Base-by-base conservation (phyloP, 2,888 invertebrate species). In the Tenthredo mesomela region DNA sequence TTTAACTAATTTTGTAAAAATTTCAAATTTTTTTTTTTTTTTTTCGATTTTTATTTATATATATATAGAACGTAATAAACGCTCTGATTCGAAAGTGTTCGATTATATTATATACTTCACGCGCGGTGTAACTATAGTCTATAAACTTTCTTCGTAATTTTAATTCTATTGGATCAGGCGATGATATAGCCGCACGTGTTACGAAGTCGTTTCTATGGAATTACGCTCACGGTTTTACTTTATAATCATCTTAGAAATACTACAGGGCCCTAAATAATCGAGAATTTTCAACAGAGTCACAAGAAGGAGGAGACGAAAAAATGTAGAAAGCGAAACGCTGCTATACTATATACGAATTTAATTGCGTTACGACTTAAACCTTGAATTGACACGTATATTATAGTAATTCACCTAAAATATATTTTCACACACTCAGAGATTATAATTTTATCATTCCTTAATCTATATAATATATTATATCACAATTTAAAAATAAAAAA, bases 81-180 rank as follows among this genome's bases (percentile, higher is more conserved):
- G n/a, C 9, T 25, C 21, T 25, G 61, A 75, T 47, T 75, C 21
- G 75, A 75, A 75, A 75, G 75, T 75, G 47, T 75, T 25, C 25
- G 40, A 37, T n/a, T 71, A 6, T 71, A 2, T n/a, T n/a, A n/a
- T 29, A 29, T 29, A 29, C n/a, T 37, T 40, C 15, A 37, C n/a
- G 70, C 15, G n/a, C n/a, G 70, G 70, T n/a, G 7, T 18, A 71
- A n/a, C 18, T 29, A 29, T 70, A 1, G 70, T 33, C 15, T 25
- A 7, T 25, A 7, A 70, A 70, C 70, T 70, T 70, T 70, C 70
- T 70, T 70, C 70, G 18, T 2, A 37, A 70, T 70, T 40, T 21
- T 3, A 21, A 18, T 10, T 2, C 40, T 21, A 21, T 21, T 71
- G 7, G 10, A 71, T 67, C 29, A 67, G 1, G 54, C n/a, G 54